Percentiles rank a stretch among this genome's conserved stretches.
Evolutionary conservation across 2,113 vertebrate genomes (phyloP).

Genomic region (Calyptomena viridis): DNA sequence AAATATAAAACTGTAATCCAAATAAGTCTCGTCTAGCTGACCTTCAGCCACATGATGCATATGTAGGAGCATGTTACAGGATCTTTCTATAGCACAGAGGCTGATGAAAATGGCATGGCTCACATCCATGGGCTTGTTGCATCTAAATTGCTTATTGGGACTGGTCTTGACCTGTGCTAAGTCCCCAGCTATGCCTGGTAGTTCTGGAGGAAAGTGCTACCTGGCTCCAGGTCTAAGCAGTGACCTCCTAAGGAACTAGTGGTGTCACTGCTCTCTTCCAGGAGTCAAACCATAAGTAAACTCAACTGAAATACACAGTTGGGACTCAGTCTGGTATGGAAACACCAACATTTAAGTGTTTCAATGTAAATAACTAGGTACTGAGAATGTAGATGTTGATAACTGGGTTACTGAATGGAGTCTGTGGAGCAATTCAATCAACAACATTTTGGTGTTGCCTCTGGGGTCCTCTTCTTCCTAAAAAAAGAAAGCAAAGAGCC

Average conservation of each 20-base stretch:
- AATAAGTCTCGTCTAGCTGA: not conserved
- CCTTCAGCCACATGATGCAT: not conserved
- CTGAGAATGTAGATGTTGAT: not conserved
- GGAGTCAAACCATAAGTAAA: not conserved
- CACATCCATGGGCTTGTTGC: not conserved
- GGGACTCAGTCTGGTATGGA: not conserved
- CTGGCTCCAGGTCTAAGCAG: not conserved
- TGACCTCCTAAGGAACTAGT: not conserved
- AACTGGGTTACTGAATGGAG: rapidly evolving
- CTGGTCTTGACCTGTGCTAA: not conserved
- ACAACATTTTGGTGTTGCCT: not conserved
- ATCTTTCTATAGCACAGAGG: not conserved
- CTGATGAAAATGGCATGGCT: not conserved
- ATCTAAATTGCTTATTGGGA: not conserved
- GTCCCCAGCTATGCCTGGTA: not conserved
- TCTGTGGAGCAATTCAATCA: not conserved
- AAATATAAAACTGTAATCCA: not conserved
- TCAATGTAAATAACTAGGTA: not conserved
- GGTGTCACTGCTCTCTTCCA: not conserved
- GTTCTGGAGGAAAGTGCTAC: not conserved
- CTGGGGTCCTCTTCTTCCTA: not conserved
- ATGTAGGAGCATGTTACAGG: not conserved
- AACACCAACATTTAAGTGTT: rapidly evolving
- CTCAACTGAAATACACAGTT: not conserved
- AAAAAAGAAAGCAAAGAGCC: not conserved